A percentile compares a stretch with the other conserved stretches of the same genome.
phyloP scores from a whole-genome alignment of 2,113 vertebrate genomes.

The Caloenas nicobarica region DNA sequence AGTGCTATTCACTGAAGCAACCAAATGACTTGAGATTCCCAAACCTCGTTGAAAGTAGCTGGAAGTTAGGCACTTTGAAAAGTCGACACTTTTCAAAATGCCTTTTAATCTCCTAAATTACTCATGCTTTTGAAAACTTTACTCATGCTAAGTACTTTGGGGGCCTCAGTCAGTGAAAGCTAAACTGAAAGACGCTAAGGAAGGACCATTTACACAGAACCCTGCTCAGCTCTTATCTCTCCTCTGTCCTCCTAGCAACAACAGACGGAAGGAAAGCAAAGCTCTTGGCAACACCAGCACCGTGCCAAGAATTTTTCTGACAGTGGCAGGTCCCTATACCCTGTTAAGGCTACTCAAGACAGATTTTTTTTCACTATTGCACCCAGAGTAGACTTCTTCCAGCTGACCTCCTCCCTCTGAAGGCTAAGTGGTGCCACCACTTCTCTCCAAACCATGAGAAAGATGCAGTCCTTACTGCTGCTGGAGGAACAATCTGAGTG shows the following conservation, averaged over 20 bases:
- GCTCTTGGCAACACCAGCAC: slow-evolving; percentile 28
- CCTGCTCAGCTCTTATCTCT: slow-evolving; percentile 21
- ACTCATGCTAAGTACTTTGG: slow-evolving; percentile 22
- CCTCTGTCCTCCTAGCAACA: not conserved
- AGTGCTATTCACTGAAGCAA: not conserved
- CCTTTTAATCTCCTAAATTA: slow-evolving; percentile 54
- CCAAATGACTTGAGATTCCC: not conserved
- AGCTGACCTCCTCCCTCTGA: not conserved
- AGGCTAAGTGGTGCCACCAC: not conserved
- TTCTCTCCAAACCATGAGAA: not conserved
- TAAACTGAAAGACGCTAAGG: not conserved
- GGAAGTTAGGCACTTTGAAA: slow-evolving; percentile 39
- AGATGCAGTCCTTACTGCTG: not conserved
- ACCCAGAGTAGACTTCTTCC: not conserved
- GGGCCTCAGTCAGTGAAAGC: slow-evolving; percentile 9
- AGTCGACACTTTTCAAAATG: slow-evolving; percentile 30
- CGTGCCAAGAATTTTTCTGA: slow-evolving; percentile 25
- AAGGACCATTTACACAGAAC: slow-evolving; percentile 6
- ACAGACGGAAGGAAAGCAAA: not conserved
- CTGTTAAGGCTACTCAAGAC: not conserved
- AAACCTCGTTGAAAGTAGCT: slow-evolving; percentile 15
- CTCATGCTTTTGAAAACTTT: slow-evolving; percentile 48
- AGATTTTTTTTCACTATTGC: not conserved
- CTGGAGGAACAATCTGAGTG: not conserved
- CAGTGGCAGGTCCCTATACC: not conserved